Conservation (phyloP, 2,797 vertebrate genomes). For the Sebastes flavidus region DNA sequence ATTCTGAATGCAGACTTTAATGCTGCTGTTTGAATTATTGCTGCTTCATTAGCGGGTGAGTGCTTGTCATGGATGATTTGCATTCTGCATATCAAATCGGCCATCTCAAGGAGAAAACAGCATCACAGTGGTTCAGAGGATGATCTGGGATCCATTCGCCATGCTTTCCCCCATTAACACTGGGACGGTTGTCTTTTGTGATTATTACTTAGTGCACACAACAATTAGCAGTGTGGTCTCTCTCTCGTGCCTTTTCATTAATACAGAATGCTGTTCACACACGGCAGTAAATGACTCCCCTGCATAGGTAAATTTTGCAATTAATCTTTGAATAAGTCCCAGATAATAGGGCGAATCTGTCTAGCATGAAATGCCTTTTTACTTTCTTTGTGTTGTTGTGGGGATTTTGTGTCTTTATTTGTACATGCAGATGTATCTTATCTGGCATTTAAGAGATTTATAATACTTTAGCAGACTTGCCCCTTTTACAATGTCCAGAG, state of each 20-base stretch:
- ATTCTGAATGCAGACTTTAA: constrained; percentile 43
- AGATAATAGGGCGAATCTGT: constrained; percentile 24
- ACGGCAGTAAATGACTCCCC: constrained; percentile 19
- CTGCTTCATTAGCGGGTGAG: constrained; percentile 54
- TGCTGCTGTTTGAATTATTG: constrained; percentile 46
- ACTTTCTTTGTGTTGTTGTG: not conserved
- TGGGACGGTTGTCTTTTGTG: constrained; percentile 38
- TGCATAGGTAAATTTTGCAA: constrained; percentile 32
- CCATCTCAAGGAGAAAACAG: constrained; percentile 44
- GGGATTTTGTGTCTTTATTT: constrained; percentile 1
- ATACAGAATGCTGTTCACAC: constrained; percentile 34
- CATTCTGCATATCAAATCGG: constrained; percentile 51
- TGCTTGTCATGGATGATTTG: constrained; percentile 62
- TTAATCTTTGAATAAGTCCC: constrained; percentile 31
- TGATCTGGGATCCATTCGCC: constrained; percentile 43
- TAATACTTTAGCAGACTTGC: not conserved
- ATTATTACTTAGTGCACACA: constrained; percentile 48
- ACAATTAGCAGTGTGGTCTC: constrained; percentile 44
- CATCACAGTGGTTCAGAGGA: constrained; percentile 24
- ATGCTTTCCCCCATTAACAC: constrained; percentile 45
- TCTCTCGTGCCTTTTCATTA: constrained; percentile 35
- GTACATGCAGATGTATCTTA: not conserved
- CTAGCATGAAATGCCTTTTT: constrained; percentile 33
- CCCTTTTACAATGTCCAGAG: not conserved
- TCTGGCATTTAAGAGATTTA: not conserved